These are phyloP conservation scores for Rhagophthalmus giganteus DNA, from an alignment of 2,888 invertebrate genomes.

Conservation along the genomic window DNA sequence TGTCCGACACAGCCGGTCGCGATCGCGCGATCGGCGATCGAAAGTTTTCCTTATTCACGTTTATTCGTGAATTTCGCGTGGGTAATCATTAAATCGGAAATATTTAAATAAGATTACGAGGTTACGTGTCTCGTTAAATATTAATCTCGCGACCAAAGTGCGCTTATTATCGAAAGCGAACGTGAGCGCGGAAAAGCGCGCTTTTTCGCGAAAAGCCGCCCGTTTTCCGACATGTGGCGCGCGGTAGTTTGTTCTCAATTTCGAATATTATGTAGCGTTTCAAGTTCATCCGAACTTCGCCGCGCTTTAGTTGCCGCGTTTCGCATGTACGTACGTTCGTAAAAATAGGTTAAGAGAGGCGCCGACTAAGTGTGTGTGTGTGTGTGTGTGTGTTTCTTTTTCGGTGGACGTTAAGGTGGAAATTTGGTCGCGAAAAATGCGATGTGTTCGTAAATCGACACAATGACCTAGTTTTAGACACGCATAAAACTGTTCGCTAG, in stretches of 20 bases:
- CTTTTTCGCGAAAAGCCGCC: slow-evolving; percentile 17
- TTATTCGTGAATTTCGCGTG: slow-evolving; percentile 25
- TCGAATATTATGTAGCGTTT: slow-evolving; percentile 14
- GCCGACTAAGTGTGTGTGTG: no score
- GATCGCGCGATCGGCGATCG: background rate
- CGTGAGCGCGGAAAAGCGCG: slow-evolving; percentile 12
- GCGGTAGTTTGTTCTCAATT: slow-evolving; percentile 13
- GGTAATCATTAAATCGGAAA: slow-evolving; percentile 14
- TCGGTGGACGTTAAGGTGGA: background rate
- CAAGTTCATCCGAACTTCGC: slow-evolving; percentile 16
- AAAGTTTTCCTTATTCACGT: slow-evolving; percentile 18
- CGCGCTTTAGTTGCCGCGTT: background rate
- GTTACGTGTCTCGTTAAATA: no score
- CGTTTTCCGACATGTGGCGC: slow-evolving; percentile 20
- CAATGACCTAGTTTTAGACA: background rate
- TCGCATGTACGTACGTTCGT: background rate
- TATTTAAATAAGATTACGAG: slow-evolving; percentile 19
- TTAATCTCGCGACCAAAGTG: no score
- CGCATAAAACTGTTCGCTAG: no score
- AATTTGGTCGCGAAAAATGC: no score
- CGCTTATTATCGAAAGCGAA: no score
- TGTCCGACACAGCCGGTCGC: background rate
- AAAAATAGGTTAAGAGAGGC: background rate
- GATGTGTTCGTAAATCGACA: no score
- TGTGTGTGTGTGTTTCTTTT: no score